These are phyloP conservation scores for Tokudaia tokunoshimensis DNA, from an alignment of 2,797 vertebrate species.

Conservation along the genomic window DNA sequence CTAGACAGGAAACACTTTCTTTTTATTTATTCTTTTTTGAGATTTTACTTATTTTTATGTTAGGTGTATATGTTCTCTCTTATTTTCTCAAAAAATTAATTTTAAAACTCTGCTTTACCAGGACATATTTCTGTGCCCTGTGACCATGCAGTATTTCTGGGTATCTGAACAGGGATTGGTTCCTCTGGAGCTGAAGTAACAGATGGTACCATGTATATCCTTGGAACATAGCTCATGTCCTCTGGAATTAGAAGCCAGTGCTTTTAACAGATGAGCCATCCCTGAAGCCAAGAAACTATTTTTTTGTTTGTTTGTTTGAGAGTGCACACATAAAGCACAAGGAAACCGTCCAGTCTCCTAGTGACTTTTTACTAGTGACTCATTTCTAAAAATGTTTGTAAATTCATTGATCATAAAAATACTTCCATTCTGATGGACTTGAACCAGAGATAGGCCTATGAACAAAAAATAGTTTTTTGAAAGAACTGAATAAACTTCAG, in stretches of 20 bases:
- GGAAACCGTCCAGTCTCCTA: neutral
- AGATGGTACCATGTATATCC: neutral
- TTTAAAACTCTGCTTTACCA: neutral
- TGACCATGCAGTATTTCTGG: neutral
- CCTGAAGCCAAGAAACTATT: neutral
- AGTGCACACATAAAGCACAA: neutral
- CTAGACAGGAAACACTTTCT: neutral
- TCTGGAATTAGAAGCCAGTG: neutral
- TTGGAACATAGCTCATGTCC: neutral
- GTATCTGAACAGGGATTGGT: too few relatives aligned
- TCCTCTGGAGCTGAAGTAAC: neutral
- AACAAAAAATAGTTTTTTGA: neutral
- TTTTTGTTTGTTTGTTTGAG: neutral
- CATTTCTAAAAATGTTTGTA: neutral
- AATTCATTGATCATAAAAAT: neutral
- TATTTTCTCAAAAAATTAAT: too few relatives aligned
- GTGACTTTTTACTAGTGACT: neutral
- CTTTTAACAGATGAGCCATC: neutral
- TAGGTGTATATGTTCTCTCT: too few relatives aligned
- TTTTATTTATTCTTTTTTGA: neutral
- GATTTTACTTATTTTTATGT: neutral
- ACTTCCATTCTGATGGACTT: neutral
- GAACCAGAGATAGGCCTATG: neutral
- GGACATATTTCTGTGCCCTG: too few relatives aligned
- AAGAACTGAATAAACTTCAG: neutral